Evolutionary conservation across 2,113 vertebrate species (phyloP), one percentile per base, ranked within the genome.

Genomic region (Brachirus orientalis): DNA sequence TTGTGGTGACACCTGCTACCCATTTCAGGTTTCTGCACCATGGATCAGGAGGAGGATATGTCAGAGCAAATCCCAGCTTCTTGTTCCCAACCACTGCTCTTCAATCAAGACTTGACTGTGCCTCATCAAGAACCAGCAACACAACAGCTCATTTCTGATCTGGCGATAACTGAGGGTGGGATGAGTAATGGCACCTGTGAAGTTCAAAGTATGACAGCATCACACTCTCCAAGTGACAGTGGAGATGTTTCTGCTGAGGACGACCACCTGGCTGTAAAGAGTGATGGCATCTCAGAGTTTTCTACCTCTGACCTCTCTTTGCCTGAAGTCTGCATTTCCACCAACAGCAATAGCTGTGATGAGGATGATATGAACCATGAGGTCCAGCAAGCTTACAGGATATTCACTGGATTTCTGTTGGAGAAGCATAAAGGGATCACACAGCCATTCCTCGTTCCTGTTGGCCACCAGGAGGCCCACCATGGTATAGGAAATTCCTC

Each of bases 341-440:
- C 84, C 47, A 87, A 88, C 67, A 66, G 64, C 14, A 70, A 62
- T 16, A 81, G 75, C 18, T 72, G 80, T 12, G 90, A 94, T 38
- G 94, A 94, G 41, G 94, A 94, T 51, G 92, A 87, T 44, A 88
- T 95, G 85, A 95, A 79, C 69, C 92, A 95, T 14, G 97, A 99
- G 85, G 80, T 98, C 72, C 95, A 96, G 76, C 96, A 98, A 85
- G 96, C 93, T 0, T 93, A 95, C 60, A 93, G 94, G 72, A 98
- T 99, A 85, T 93, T 99, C 68, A 90, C 87, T 37, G 94, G 95
- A 66, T 96, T 99, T 77, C 92, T 97, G 19, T 80, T 92, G 79
- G 97, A 98, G 79, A 97, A 97, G 85, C 85, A 97, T 89, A 95
- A 96, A 67, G 91, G 89, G 2, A 86, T 96, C 76, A 94, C 95